phyloP scores from a whole-genome alignment of 2,888 invertebrate species.

The Eucera pruinosa region DNA sequence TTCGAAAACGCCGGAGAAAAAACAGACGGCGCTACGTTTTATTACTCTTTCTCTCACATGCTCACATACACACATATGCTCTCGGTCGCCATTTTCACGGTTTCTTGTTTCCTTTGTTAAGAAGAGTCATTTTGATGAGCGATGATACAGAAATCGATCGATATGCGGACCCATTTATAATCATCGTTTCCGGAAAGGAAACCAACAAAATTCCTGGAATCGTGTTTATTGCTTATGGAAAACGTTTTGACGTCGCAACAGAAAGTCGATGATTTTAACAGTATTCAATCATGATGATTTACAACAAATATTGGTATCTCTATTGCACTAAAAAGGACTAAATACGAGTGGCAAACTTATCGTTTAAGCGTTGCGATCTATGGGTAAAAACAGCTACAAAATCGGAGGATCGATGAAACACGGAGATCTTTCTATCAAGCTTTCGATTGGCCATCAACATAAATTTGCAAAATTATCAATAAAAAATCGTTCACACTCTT shows the following conservation, averaged over 20 bases:
- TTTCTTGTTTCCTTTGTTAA: neutral
- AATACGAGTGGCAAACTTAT: too few species aligned
- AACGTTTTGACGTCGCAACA: neutral
- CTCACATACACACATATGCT: conserved; percentile 9
- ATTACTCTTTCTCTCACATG: conserved; percentile 36
- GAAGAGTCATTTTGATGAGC: conserved; percentile 40
- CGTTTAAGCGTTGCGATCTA: too few species aligned
- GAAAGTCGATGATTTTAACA: conserved; percentile 7
- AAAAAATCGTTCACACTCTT: neutral
- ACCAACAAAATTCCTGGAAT: too few species aligned
- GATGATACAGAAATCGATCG: conserved; percentile 31
- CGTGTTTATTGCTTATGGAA: neutral
- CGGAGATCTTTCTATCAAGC: neutral
- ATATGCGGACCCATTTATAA: conserved; percentile 40
- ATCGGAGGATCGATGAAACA: neutral
- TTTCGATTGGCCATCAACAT: neutral
- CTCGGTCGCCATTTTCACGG: conserved; percentile 14
- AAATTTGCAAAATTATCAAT: neutral
- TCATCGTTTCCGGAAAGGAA: neutral
- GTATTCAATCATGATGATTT: neutral
- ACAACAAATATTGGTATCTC: too few species aligned
- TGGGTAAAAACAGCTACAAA: neutral
- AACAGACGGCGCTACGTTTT: conserved; percentile 72
- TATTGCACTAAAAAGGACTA: too few species aligned
- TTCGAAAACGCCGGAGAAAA: conserved; percentile 77